A percentile compares a stretch with the other conserved stretches of the same genome.
These are phyloP conservation scores for Drosophila mettleri DNA, from an alignment of 2,888 invertebrate species.

Conservation along the genomic window DNA sequence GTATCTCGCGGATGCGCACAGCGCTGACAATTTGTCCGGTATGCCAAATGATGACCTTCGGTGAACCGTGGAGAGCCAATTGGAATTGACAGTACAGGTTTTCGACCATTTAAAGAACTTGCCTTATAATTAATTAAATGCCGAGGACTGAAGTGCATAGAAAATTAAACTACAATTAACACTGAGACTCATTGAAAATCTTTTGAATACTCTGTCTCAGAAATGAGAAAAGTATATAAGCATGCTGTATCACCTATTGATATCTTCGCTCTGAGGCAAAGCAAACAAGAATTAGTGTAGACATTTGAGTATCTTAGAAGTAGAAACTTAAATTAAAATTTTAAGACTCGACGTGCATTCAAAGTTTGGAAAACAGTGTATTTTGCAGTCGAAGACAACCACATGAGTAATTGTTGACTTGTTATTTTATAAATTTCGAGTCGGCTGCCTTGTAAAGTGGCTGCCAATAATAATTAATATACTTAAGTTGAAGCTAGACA, in stretches of 20 bases:
- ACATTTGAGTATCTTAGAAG: neutral
- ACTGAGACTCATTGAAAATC: slow-evolving; percentile 36
- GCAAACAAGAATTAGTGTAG: neutral
- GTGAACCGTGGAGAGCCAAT: slow-evolving; percentile 18
- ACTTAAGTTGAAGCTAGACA: slow-evolving; percentile 45
- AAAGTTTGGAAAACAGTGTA: neutral
- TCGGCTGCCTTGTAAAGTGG: slow-evolving; percentile 51
- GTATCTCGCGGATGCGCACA: slow-evolving; percentile 32
- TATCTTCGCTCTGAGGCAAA: neutral
- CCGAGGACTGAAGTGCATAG: slow-evolving; percentile 48
- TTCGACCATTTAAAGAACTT: slow-evolving; percentile 18
- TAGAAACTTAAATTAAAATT: neutral
- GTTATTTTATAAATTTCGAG: slow-evolving; percentile 25
- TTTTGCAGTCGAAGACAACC: neutral
- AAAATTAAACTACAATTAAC: slow-evolving; percentile 61
- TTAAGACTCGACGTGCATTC: neutral
- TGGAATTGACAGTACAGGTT: slow-evolving; percentile 42
- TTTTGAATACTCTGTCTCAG: slow-evolving; percentile 5
- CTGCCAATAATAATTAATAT: slow-evolving; percentile 76
- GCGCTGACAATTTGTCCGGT: slow-evolving; percentile 20
- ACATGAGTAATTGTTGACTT: slow-evolving; percentile 1
- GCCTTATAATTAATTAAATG: slow-evolving; percentile 53
- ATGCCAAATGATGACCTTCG: slow-evolving; percentile 42
- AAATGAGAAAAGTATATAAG: neutral
- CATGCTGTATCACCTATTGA: neutral